Evolutionary conservation across 2,888 invertebrate species (phyloP), one percentile per base, ranked within the genome.

Genomic region (Epirrhoe alternata): DNA sequence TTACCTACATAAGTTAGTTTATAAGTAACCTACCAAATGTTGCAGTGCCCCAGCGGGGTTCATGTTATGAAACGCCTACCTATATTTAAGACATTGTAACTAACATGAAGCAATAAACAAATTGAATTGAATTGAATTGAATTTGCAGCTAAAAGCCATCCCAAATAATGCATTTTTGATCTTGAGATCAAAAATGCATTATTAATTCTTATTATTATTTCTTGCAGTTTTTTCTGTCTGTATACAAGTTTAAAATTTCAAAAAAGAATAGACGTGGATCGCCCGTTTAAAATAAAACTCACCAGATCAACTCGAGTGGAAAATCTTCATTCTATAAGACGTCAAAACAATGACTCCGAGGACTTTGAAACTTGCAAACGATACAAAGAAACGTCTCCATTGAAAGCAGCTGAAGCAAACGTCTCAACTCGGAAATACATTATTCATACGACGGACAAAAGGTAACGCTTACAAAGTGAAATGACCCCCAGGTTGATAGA

Each of bases 401-500:
- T 84, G 79, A 81, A 77, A 78, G 67, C 77, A 76, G 74, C 74
- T 74, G 74, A 70, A 73, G 73, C 75, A 62, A 68, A 65, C 52
- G 60, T 68, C 58, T 64, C 31, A 61, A 73, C 71, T 66, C 59
- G 55, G 67, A 68, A 69, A 76, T 88, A 80, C 84, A 88, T 88
- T 75, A 87, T 88, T 87, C 88, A 88, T 87, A 61, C 31, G 52
- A 47, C 73, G 76, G 76, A 76, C 77, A 77, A 80, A 76, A 81
- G 81, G 82, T 83, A 79, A 78, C 78, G 74, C 77, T 76, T 75
- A 80, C 83, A 78, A 81, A 85, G 87, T 84, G 86, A 85, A 86
- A 82, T 85, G 82, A 82, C 82, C 86, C 80, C 61, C 87, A 88
- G 88, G 89, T 90, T 89, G 88, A 88, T 86, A 85, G 84, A 86